These are phyloP conservation scores for Cryptocephalus primarius DNA, from an alignment of 2,888 invertebrate genomes.

Conservation along the genomic window DNA sequence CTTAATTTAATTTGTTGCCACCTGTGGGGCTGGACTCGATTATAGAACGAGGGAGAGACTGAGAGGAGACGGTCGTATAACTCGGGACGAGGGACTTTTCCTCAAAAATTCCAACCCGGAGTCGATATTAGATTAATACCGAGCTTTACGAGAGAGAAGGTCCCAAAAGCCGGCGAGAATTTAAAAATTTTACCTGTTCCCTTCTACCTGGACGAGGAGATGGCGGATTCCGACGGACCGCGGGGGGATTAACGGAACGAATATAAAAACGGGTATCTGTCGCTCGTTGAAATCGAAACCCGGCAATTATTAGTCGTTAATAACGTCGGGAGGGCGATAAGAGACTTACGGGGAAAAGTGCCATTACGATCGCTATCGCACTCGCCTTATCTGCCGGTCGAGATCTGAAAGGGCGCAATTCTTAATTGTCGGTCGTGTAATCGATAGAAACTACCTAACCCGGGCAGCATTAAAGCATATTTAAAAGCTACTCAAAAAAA, in stretches of 20 bases:
- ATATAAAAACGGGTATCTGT: too few species aligned
- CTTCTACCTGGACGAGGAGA: too few species aligned
- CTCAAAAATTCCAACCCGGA: too few species aligned
- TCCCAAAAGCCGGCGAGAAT: too few species aligned
- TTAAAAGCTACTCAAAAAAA: too few species aligned
- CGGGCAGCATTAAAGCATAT: too few species aligned
- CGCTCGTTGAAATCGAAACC: background rate
- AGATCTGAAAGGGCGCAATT: slow-evolving; percentile 1
- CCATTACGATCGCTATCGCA: slow-evolving; percentile 4
- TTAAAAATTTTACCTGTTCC: too few species aligned
- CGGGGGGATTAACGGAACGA: too few species aligned
- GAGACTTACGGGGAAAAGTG: background rate
- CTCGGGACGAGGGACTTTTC: background rate
- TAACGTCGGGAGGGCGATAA: background rate
- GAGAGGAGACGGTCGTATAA: background rate
- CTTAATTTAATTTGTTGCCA: slow-evolving; percentile 14
- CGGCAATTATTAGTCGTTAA: background rate
- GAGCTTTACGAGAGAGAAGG: too few species aligned
- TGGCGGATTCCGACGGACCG: too few species aligned
- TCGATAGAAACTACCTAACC: too few species aligned
- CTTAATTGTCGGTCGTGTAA: slow-evolving; percentile 1
- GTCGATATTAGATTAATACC: too few species aligned
- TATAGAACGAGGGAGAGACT: background rate
- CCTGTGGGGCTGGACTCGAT: slow-evolving; percentile 4
- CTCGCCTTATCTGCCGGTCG: slow-evolving; percentile 1